Conservation (phyloP, 1,140 invertebrate species). For the Scaptomyza graminum region DNA sequence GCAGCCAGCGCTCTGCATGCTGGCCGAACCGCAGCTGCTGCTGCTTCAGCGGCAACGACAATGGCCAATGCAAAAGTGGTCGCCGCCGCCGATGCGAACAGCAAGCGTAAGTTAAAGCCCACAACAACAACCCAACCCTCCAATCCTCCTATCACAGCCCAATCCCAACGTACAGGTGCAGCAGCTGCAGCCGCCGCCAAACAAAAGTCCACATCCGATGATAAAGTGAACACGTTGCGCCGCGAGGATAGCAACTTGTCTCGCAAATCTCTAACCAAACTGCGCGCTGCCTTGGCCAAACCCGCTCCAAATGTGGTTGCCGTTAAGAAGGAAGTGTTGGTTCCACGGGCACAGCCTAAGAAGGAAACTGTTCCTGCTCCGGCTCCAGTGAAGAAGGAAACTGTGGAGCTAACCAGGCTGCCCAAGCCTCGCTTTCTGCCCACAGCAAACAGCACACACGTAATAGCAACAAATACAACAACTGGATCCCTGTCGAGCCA, state of each 20-base stretch:
- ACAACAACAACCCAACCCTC: background rate
- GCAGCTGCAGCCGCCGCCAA: conserved; percentile 37
- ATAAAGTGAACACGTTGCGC: conserved; percentile 53
- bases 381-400: conserved; percentile 4
- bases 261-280: conserved; percentile 70
- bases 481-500: conserved; percentile 48
- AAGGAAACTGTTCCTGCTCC: conserved; percentile 31
- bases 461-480: background rate
- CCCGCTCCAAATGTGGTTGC: conserved; percentile 33
- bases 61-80: conserved; percentile 50
- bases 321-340: conserved; percentile 9
- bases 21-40: conserved; percentile 5
- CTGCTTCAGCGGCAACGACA: conserved; percentile 23
- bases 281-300: conserved; percentile 71
- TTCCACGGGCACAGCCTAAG: conserved; percentile 23
- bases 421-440: conserved; percentile 1
- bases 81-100: conserved; percentile 32
- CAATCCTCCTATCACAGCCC: background rate
- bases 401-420: background rate
- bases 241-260: conserved; percentile 81
- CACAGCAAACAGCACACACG: background rate
- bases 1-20: conserved; percentile 17
- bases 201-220: conserved; percentile 43
- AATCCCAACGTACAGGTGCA: conserved; percentile 9
- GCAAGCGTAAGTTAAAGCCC: conserved; percentile 53